Conservation (phyloP, 1,140 invertebrate species). For the Heliconius eleuchia region DNA sequence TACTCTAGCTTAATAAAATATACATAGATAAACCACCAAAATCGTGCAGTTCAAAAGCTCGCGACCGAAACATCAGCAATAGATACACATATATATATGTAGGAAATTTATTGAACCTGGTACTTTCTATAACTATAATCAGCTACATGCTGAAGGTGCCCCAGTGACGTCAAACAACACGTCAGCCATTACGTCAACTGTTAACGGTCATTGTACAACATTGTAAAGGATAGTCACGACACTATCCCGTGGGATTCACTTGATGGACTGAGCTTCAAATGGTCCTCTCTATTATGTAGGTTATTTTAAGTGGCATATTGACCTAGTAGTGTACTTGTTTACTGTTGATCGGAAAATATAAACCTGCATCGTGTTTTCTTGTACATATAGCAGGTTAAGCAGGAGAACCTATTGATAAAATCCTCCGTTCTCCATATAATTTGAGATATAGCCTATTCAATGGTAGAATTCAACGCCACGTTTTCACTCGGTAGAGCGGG, state of each 20-base stretch:
- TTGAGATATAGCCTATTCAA: no score
- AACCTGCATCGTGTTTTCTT: no score
- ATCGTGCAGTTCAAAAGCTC: no score
- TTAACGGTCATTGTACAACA: not conserved
- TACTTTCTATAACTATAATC: not conserved
- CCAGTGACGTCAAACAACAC: not conserved
- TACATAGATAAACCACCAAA: no score
- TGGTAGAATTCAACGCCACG: no score
- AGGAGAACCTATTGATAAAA: no score
- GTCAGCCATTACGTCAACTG: not conserved
- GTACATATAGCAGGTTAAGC: no score
- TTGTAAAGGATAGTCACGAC: not conserved
- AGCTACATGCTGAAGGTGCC: not conserved
- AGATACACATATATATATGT: no score
- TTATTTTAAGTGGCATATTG: not conserved
- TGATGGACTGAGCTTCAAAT: not conserved
- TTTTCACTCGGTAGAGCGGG: no score
- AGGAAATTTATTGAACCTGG: not conserved
- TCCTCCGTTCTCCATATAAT: no score
- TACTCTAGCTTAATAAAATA: no score
- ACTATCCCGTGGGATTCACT: constrained; percentile 1
- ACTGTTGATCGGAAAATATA: not conserved
- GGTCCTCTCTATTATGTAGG: not conserved
- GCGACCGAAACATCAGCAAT: no score
- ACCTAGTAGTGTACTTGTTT: not conserved